Base-by-base conservation (phyloP, 1,140 invertebrate species). In the Meloidogyne chitwoodi region DNA sequence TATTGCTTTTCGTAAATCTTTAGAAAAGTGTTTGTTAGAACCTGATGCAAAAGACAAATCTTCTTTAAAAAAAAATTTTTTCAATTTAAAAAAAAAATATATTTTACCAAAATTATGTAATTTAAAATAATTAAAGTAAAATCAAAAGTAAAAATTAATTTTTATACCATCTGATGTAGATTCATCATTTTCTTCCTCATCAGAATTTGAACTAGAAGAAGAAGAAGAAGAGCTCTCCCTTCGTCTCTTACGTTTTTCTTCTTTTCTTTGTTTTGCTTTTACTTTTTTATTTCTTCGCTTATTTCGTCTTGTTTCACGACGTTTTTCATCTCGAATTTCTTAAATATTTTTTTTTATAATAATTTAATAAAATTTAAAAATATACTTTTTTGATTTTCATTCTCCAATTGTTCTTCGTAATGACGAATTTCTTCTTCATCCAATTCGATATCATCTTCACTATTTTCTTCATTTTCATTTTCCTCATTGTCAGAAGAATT, bases 261-360 rank as follows among this genome's bases (percentile, higher is more conserved):
- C 22, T 11, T 67, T 69, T 27, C 65, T 48, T 31, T 76, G 11
- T 34, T 71, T 79, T 26, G 41, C n/a, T 31, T 68, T 48, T 44
- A 80, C 80, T 64, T 81, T 81, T 67, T 82, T 69, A 24, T 77
- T 44, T 24, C 68, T 48, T 19, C 80, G 41, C 67, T 81, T 81
- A 16, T 81, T 70, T 16, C 80, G 68, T 34, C 69, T 68, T 34
- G 34, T 41, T 63, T 73, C 75, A 16, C 80, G 77, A 22, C 66
- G 24, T 31, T 80, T 77, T 16, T 80, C 79, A 27, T 67, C 64
- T 5, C 64, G 63, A 16, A 34, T 41, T 81, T 38, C 80, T 81
- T 62, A 41, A 81, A 79, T 29, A 61, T 29, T 16, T 44, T 29
- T 71, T 19, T 24, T 48, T 68, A 29, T n/a, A 70, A 70, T 68